Base-by-base conservation (phyloP, 2,797 vertebrate genomes). In the Poeciliopsis paucimaculata region DNA sequence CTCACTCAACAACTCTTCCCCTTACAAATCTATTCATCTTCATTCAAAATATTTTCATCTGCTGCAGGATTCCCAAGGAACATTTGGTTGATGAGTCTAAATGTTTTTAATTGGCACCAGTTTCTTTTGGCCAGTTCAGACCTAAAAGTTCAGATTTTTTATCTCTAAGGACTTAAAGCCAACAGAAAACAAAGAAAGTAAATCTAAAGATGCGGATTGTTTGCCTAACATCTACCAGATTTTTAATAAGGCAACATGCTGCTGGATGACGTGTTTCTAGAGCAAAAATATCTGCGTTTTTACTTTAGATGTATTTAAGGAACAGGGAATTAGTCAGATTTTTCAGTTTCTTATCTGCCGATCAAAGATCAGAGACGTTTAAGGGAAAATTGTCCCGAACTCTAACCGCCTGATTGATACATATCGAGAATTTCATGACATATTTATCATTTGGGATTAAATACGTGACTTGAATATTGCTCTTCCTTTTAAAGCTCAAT, bases 1-100 rank as follows among this genome's bases (percentile, higher is more conserved):
- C 80, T 76, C 78, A 81, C 75, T 86, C 72, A 81, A 73, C 75
- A 76, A 80, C 86, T 83, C 66, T 76, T 84, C 71, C 13, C 75
- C 81, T 80, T 82, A 74, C n/a, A 76, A 71, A 64, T 84, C 57
- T 79, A 62, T 81, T 75, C 84, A 81, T 86, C 77, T 80, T 72
- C 34, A 18, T 80, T 62, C 75, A 60, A 45, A 84, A 66, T 73
- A 78, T 83, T 89, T 88, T 80, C 60, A 87, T 85, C 76, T 82
- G 75, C n/a, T 28, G 73, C 75, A 41, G 13, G 47, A 55, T 72
- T 73, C 57, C 80, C 78, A 76, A 45, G 70, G 39, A 77, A 55
- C 43, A 26, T 73, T 78, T 26, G 57, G 47, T 34, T 47, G 51
- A 45, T 12, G 4, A n/a, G 23, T 68, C 60, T 1, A 23, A 82